Conservation (phyloP, 1,140 invertebrate genomes). For the Drosophila bocki region DNA sequence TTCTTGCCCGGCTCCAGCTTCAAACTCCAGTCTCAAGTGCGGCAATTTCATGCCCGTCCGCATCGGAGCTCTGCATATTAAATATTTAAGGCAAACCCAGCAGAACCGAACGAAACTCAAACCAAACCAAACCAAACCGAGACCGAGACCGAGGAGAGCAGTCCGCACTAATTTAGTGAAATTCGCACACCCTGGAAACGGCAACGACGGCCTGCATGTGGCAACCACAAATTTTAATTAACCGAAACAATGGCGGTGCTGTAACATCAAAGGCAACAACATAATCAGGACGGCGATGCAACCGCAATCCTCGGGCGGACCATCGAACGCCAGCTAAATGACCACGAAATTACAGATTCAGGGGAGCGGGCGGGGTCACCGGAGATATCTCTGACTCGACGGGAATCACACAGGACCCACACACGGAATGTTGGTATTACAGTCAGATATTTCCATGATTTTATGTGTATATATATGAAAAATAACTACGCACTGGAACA, state of each 20-base stretch:
- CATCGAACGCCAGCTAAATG: constrained; percentile 52
- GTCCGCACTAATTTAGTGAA: constrained; percentile 68
- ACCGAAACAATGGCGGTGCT: constrained; percentile 76
- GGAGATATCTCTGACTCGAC: constrained; percentile 14
- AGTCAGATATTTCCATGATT: neutral
- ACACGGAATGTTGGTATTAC: neutral
- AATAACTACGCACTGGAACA: neutral
- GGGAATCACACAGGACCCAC: constrained; percentile 2
- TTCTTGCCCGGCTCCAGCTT: constrained; percentile 46
- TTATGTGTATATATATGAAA: neutral
- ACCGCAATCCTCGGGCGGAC: constrained; percentile 54
- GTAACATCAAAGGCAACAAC: constrained; percentile 69
- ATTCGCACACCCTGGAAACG: constrained; percentile 32
- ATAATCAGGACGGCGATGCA: constrained; percentile 56
- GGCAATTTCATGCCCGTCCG: constrained; percentile 60
- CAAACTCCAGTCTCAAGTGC: constrained; percentile 52
- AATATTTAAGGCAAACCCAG: constrained; percentile 69
- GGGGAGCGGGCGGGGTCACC: constrained; percentile 6
- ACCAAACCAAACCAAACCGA: constrained; percentile 12
- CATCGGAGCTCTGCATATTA: constrained; percentile 70
- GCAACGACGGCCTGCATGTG: constrained; percentile 28
- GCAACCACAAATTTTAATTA: constrained; percentile 82
- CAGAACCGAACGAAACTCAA: constrained; percentile 21
- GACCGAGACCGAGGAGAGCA: neutral
- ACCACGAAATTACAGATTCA: constrained; percentile 65